phyloP scores from a whole-genome alignment of 1,140 invertebrate genomes.

The Drosophila athabasca region DNA sequence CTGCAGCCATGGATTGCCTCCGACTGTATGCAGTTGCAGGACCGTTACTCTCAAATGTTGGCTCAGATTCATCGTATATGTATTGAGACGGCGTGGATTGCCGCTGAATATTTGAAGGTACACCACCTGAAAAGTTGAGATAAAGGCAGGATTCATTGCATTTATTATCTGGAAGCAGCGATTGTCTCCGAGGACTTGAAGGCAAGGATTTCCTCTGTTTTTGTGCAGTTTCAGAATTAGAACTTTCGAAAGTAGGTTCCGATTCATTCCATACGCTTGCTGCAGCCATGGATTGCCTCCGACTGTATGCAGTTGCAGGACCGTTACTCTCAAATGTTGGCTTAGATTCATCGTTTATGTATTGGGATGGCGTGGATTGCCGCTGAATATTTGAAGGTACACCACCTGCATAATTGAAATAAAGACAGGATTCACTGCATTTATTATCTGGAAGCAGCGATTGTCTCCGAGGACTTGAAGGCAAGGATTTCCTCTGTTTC shows the following conservation, averaged over 20 bases:
- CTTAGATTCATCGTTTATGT: slow-evolving; percentile 2
- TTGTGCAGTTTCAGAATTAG: background rate
- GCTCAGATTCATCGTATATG: background rate
- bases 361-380: slow-evolving; percentile 1
- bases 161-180: too few relatives aligned
- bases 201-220: background rate
- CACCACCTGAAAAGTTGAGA: too few relatives aligned
- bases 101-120: too few relatives aligned
- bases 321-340: background rate
- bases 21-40: background rate
- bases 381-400: too few relatives aligned
- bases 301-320: background rate
- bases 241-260: slow-evolving; percentile 1
- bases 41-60: background rate
- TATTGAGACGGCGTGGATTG: background rate
- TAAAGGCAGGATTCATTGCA: background rate
- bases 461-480: too few relatives aligned
- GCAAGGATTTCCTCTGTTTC: too few relatives aligned
- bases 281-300: background rate
- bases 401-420: too few relatives aligned
- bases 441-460: slow-evolving; percentile 1
- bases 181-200: too few relatives aligned
- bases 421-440: background rate
- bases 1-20: too few relatives aligned
- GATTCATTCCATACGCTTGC: slow-evolving; percentile 10